A percentile compares a stretch with the other conserved stretches of the same genome.
Evolutionary conservation across 2,113 vertebrate genomes (phyloP).

Genomic region (Herpetotheres cachinnans): DNA sequence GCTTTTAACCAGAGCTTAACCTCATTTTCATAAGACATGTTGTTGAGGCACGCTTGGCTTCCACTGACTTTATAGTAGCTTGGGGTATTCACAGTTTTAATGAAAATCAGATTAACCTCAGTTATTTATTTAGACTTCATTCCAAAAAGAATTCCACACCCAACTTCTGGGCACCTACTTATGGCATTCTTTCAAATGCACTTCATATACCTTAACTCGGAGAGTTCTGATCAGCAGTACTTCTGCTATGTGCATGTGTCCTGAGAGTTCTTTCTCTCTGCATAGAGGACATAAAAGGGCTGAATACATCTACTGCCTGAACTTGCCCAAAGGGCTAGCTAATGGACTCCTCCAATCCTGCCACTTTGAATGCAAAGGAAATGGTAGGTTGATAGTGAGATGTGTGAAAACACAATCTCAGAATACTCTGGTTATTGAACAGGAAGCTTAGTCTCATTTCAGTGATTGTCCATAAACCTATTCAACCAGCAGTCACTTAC

Average conservation of each 20-base stretch:
- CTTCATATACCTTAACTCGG: not conserved
- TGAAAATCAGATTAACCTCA: slow-evolving; percentile 33
- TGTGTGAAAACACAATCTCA: not conserved
- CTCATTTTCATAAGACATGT: not conserved
- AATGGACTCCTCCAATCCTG: not conserved
- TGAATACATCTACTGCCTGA: not conserved
- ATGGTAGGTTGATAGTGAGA: not conserved
- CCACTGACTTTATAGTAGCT: not conserved
- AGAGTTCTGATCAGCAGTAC: not conserved
- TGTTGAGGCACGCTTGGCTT: slow-evolving; percentile 21
- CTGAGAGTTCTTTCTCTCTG: not conserved
- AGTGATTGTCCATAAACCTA: not conserved
- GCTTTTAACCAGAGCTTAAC: not conserved
- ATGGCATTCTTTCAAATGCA: not conserved
- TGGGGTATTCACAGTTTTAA: not conserved
- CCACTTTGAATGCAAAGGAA: not conserved
- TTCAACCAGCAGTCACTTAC: not conserved
- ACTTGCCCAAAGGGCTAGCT: not conserved
- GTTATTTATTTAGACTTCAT: not conserved
- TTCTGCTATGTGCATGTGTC: not conserved
- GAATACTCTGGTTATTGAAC: not conserved
- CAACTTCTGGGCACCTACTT: not conserved
- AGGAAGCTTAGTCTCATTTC: not conserved
- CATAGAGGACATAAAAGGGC: not conserved
- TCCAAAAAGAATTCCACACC: slow-evolving; percentile 8